A percentile compares a stretch with the other conserved stretches of the same genome.
Evolutionary conservation across 2,888 invertebrate genomes (phyloP).

Genomic region (Drosophila longiperda): DNA sequence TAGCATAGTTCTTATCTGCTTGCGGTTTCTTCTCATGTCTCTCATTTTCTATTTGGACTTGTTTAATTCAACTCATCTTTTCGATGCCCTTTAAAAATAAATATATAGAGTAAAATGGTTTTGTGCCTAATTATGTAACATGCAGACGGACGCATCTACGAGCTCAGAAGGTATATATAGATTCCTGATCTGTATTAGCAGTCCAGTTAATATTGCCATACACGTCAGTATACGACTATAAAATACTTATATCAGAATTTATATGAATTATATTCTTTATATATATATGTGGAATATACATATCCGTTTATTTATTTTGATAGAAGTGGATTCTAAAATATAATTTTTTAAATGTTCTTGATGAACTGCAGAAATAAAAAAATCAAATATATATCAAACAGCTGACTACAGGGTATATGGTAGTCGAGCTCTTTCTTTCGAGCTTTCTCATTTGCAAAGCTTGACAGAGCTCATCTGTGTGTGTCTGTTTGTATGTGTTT

Average conservation of each 20-base stretch:
- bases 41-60: not conserved
- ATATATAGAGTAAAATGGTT: not conserved
- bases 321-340: not conserved
- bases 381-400: not conserved
- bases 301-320: too few relatives aligned
- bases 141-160: not conserved
- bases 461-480: conserved; percentile 41
- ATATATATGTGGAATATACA: too few relatives aligned
- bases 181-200: not conserved
- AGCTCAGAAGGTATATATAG: not conserved
- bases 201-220: not conserved
- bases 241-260: not conserved
- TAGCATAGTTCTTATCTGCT: not conserved
- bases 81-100: not conserved
- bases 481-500: conserved; percentile 26
- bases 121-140: not conserved
- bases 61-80: conserved; percentile 15
- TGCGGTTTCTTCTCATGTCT: not conserved
- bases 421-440: not conserved
- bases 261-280: not conserved
- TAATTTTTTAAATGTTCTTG: not conserved
- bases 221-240: not conserved
- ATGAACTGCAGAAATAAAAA: not conserved
- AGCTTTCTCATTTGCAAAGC: not conserved
- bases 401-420: not conserved